Percentiles rank a stretch among this genome's conserved stretches.
phyloP scores from a whole-genome alignment of 2,113 vertebrate genomes.

The Trogon melanurus region DNA sequence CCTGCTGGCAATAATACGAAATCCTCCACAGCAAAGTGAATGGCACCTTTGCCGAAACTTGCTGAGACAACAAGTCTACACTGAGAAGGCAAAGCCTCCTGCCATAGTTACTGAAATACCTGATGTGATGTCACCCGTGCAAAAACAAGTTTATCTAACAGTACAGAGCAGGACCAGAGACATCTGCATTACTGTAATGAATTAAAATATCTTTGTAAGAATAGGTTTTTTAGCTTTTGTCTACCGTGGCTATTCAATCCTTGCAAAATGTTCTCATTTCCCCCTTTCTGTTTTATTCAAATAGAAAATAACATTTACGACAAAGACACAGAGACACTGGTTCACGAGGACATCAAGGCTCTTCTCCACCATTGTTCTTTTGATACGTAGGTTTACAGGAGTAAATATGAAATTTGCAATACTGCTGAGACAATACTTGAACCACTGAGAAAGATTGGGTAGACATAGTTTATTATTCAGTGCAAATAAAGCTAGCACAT shows the following conservation, averaged over 20 bases:
- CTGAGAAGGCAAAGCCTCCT: neutral
- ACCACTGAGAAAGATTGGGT: neutral
- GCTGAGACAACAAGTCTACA: neutral
- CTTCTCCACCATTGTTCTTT: neutral
- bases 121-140: neutral
- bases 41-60: neutral
- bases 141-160: neutral
- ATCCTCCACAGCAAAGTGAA: neutral
- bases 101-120: neutral
- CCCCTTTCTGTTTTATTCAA: neutral
- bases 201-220: neutral
- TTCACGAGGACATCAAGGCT: neutral
- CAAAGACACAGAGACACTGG: neutral
- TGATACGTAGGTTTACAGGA: neutral
- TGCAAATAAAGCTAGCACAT: neutral
- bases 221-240: neutral
- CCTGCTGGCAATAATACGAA: neutral
- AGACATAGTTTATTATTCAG: neutral
- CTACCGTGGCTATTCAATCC: neutral
- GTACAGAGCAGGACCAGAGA: neutral
- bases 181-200: neutral
- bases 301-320: neutral
- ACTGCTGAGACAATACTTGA: neutral
- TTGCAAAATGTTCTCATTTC: neutral
- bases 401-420: neutral